Percentiles rank a stretch among this genome's conserved stretches.
These are phyloP conservation scores for Macropis europaea DNA, from an alignment of 2,888 invertebrate species.

Conservation along the genomic window DNA sequence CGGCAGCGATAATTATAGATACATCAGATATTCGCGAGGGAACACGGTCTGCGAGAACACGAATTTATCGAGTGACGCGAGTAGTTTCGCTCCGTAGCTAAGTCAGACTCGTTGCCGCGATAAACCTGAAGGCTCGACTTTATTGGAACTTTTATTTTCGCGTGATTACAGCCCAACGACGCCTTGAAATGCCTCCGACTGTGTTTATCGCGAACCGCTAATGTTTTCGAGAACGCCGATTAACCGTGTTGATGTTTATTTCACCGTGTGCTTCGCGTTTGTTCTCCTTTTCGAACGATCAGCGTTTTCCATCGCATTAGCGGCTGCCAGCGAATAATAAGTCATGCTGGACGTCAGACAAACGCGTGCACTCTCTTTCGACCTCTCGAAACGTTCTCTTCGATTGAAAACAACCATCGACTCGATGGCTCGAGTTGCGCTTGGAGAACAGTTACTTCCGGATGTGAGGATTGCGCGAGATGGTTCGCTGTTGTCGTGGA, in stretches of 20 bases:
- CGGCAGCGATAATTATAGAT: slow-evolving; percentile 50
- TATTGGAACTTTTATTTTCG: slow-evolving; percentile 47
- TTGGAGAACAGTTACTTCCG: too few relatives aligned
- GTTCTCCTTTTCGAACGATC: background rate
- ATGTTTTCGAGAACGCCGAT: slow-evolving; percentile 48
- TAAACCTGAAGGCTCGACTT: slow-evolving; percentile 32
- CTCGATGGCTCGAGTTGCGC: too few relatives aligned
- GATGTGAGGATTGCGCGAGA: too few relatives aligned
- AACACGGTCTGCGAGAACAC: slow-evolving; percentile 25
- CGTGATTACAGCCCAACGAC: slow-evolving; percentile 37
- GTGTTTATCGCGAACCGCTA: slow-evolving; percentile 32
- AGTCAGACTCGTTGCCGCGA: slow-evolving; percentile 31
- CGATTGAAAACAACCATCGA: too few relatives aligned
- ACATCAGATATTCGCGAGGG: slow-evolving; percentile 37
- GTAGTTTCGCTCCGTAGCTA: slow-evolving; percentile 8
- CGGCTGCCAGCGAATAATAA: slow-evolving; percentile 23
- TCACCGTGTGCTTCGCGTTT: background rate
- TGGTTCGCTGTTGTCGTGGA: too few relatives aligned
- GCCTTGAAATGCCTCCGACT: slow-evolving; percentile 37
- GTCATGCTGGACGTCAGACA: too few relatives aligned
- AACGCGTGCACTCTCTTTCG: too few relatives aligned
- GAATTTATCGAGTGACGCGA: slow-evolving; percentile 34
- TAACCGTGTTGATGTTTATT: slow-evolving; percentile 36
- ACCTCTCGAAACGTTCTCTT: background rate
- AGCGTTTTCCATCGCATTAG: slow-evolving; percentile 40